These are phyloP conservation scores for Platichthys flesus DNA, from an alignment of 2,113 vertebrate species.

Conservation along the genomic window DNA sequence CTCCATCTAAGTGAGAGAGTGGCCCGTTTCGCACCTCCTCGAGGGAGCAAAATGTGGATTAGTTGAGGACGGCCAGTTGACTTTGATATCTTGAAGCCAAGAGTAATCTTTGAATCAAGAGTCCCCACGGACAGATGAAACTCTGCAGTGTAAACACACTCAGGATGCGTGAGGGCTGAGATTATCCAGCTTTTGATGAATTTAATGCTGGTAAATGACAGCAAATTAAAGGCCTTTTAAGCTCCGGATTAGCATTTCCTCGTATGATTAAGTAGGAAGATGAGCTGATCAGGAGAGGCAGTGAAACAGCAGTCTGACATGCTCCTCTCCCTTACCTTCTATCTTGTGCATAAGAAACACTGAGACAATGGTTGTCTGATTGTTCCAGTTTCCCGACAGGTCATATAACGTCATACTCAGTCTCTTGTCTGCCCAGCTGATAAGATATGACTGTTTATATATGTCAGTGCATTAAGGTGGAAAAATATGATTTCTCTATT, in stretches of 20 bases:
- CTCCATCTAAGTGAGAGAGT: conserved; percentile 22
- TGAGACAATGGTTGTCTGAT: background rate
- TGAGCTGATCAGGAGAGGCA: conserved; percentile 50
- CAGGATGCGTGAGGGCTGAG: conserved; percentile 56
- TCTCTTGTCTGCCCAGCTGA: background rate
- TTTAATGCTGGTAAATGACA: conserved; percentile 72
- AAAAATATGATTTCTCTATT: conserved; percentile 4
- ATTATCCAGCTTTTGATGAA: conserved; percentile 73
- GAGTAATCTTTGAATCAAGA: conserved; percentile 78
- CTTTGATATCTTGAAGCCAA: conserved; percentile 70
- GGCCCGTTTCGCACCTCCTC: conserved; percentile 24
- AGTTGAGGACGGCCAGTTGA: conserved; percentile 58
- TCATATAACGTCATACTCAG: background rate
- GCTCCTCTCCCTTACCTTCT: conserved; percentile 19
- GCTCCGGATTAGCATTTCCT: conserved; percentile 69
- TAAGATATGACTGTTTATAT: conserved; percentile 6
- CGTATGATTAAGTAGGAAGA: conserved; percentile 71
- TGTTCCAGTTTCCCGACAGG: conserved; percentile 2
- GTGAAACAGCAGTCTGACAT: conserved; percentile 27
- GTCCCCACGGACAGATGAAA: conserved; percentile 49
- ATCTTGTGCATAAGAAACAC: conserved; percentile 14
- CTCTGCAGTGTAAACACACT: conserved; percentile 66
- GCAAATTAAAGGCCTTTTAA: conserved; percentile 78
- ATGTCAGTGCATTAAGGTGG: background rate
- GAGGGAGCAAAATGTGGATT: conserved; percentile 52